Conservation (phyloP, 2,797 vertebrate species). For the Sebastes steindachneri region DNA sequence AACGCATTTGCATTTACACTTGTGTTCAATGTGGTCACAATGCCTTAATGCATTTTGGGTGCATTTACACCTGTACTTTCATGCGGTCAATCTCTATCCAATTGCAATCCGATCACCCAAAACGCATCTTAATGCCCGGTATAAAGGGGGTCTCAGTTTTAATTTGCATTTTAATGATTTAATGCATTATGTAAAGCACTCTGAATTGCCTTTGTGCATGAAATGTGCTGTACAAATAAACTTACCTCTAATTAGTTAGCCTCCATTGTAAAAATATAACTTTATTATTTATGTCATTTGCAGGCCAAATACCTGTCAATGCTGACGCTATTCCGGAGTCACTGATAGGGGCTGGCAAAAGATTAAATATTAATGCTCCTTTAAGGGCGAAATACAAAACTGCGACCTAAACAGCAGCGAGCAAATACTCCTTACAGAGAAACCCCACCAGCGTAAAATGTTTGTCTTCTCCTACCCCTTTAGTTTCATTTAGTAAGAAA, state of each 20-base stretch:
- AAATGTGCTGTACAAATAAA: not conserved
- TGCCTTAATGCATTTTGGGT: no score
- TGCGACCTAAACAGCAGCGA: not conserved
- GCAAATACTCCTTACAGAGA: not conserved
- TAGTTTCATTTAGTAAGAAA: not conserved
- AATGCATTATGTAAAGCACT: not conserved
- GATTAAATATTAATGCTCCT: slow-evolving; percentile 53
- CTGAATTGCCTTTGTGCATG: not conserved
- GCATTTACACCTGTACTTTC: no score
- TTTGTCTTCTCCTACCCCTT: not conserved
- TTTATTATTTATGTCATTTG: slow-evolving; percentile 15
- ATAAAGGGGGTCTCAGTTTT: not conserved
- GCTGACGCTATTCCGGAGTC: slow-evolving; percentile 9
- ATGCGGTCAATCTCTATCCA: no score
- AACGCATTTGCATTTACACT: no score
- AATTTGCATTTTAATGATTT: not conserved
- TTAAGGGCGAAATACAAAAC: slow-evolving; percentile 49
- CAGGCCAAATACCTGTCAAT: slow-evolving; percentile 34
- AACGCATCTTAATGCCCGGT: no score
- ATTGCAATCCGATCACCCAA: no score
- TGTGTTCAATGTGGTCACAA: no score
- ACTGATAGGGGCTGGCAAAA: slow-evolving; percentile 30
- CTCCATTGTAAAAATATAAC: not conserved
- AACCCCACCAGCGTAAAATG: not conserved
- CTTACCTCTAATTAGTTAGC: not conserved